A percentile compares a stretch with the other conserved stretches of the same genome.
These are phyloP conservation scores for Rhinoraja longicauda DNA, from an alignment of 2,797 vertebrate species.

Conservation along the genomic window DNA sequence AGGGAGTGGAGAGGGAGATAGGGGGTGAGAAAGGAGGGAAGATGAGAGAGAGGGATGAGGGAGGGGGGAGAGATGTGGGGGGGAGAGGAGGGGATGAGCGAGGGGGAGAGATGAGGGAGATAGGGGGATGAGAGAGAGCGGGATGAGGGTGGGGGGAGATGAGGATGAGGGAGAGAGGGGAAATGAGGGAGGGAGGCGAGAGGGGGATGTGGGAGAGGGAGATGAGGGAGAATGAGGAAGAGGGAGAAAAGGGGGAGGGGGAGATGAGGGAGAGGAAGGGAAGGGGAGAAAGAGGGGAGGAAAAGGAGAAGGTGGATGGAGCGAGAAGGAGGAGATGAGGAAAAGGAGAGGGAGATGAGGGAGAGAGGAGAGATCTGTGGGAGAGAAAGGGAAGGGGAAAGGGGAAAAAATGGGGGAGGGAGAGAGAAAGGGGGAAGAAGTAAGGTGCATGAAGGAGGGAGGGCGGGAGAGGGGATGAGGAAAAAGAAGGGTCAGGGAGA, in stretches of 20 bases:
- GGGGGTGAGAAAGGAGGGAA: not conserved
- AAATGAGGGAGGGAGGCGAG: not conserved
- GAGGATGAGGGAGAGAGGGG: not conserved
- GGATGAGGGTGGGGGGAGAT: too few relatives aligned
- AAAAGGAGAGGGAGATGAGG: not conserved
- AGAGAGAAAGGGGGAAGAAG: not conserved
- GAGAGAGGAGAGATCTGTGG: too few relatives aligned
- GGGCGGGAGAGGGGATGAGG: not conserved
- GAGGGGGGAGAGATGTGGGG: too few relatives aligned
- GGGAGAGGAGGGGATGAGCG: not conserved
- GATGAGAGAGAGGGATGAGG: too few relatives aligned
- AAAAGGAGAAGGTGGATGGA: too few relatives aligned
- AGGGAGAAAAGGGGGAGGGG: not conserved
- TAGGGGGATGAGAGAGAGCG: too few relatives aligned
- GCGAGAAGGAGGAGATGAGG: not conserved
- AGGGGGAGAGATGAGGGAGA: not conserved
- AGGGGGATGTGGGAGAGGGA: too few relatives aligned
- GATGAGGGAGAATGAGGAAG: not conserved
- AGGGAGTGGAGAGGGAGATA: too few relatives aligned
- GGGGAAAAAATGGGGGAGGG: too few relatives aligned
- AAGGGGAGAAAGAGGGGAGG: not conserved
- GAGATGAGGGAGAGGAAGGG: not conserved
- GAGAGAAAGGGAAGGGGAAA: too few relatives aligned
- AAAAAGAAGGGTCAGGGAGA: not conserved
- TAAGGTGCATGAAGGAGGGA: too few relatives aligned